phyloP scores from a whole-genome alignment of 2,113 vertebrate species.

The Mustela nigripes region DNA sequence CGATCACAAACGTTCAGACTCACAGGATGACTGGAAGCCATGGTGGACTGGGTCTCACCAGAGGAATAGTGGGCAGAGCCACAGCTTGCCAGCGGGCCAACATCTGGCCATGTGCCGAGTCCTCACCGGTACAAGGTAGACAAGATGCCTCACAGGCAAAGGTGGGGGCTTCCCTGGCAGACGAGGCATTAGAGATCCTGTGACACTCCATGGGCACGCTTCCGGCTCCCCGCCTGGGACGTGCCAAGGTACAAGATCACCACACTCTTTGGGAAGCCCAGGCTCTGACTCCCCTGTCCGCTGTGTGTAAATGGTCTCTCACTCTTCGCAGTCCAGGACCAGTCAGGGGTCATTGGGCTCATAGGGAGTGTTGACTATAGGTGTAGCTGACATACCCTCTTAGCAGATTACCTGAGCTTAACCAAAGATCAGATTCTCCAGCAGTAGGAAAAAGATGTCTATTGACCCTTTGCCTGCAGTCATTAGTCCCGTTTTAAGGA shows the following conservation, averaged over 20 bases:
- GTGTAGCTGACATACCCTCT: not conserved
- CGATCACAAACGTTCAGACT: not conserved
- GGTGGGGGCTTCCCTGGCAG: not conserved
- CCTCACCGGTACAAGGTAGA: not conserved
- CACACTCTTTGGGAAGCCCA: not conserved
- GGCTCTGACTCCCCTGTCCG: not conserved
- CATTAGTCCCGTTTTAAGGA: not conserved
- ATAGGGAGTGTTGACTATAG: not conserved
- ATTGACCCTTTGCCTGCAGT: not conserved
- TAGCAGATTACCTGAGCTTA: not conserved
- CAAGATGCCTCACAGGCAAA: too few relatives aligned
- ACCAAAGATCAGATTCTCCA: not conserved
- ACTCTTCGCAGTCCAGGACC: not conserved
- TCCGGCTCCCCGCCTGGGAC: not conserved
- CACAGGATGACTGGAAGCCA: not conserved
- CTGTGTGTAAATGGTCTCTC: not conserved
- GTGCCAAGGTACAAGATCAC: not conserved
- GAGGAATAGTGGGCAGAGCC: not conserved
- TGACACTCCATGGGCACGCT: not conserved
- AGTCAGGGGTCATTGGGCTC: not conserved
- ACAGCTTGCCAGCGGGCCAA: not conserved
- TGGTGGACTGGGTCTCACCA: not conserved
- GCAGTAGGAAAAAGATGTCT: not conserved
- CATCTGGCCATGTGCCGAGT: accelerated
- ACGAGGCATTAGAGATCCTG: not conserved